Percentiles rank a stretch among this genome's conserved stretches.
Evolutionary conservation across 2,888 invertebrate genomes (phyloP).

Genomic region (Aphrophora alni): DNA sequence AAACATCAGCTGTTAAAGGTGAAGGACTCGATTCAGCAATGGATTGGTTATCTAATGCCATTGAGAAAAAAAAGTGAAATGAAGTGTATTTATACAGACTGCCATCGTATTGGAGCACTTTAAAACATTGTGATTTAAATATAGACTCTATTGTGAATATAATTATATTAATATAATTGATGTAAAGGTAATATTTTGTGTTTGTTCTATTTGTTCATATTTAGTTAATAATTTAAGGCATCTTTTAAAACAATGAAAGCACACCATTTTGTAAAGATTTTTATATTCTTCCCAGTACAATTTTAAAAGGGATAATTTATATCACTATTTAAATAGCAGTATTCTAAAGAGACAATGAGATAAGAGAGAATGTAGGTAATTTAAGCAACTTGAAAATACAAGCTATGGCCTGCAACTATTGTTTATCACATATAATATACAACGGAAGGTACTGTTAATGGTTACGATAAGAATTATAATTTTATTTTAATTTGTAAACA

Average conservation of each 20-base stretch:
- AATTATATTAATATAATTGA: constrained; percentile 4
- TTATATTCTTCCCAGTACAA: constrained; percentile 1
- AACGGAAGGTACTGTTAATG: not conserved
- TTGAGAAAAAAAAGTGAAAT: constrained; percentile 84
- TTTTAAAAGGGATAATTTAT: not conserved
- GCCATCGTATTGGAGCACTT: not conserved
- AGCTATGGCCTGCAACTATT: not conserved
- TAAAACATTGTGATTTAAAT: not conserved
- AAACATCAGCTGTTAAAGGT: constrained; percentile 97
- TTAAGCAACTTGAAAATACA: not conserved
- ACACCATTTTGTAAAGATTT: not conserved
- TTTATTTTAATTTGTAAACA: not conserved
- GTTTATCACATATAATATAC: not conserved
- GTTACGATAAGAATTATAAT: not conserved
- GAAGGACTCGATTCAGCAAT: constrained; percentile 98
- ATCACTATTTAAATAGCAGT: not conserved
- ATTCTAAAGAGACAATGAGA: not conserved
- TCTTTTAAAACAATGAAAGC: not conserved
- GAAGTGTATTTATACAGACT: not conserved
- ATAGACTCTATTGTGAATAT: not conserved
- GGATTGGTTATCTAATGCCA: constrained; percentile 96
- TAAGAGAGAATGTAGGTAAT: not conserved
- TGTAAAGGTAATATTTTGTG: constrained; percentile 6
- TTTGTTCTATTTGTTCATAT: constrained; percentile 4
- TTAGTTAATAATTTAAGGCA: not conserved